A percentile compares a stretch with the other conserved stretches of the same genome.
Evolutionary conservation across 1,140 invertebrate genomes (phyloP).

Genomic region (Melitaea cinxia): DNA sequence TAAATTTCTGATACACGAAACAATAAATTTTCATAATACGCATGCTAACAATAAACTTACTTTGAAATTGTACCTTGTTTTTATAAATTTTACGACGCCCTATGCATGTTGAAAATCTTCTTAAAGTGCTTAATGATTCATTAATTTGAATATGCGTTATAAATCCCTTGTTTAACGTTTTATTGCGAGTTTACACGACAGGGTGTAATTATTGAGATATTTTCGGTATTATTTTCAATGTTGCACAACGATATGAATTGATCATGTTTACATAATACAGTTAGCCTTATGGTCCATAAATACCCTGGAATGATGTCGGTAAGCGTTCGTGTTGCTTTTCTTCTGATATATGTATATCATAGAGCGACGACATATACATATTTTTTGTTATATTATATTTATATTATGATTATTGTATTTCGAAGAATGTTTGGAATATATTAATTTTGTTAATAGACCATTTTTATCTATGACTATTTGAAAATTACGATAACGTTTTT

Average conservation of each 20-base stretch:
- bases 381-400: too few species aligned
- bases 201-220: conserved; percentile 20
- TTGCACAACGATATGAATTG: conserved; percentile 7
- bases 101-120: conserved; percentile 19
- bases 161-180: conserved; percentile 44
- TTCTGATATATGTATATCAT: neutral
- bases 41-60: neutral
- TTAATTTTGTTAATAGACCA: too few species aligned
- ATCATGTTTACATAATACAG: conserved; percentile 1
- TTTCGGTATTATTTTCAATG: conserved; percentile 3
- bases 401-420: too few species aligned
- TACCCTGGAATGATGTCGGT: too few species aligned
- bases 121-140: conserved; percentile 35
- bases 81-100: conserved; percentile 10
- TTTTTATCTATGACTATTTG: too few species aligned
- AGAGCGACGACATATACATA: neutral
- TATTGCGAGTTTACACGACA: conserved; percentile 36
- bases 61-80: neutral
- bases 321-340: neutral
- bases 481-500: too few species aligned
- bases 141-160: conserved; percentile 40
- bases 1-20: neutral
- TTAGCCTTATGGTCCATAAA: neutral
- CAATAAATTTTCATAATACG: neutral
- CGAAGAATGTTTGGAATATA: too few species aligned